Evolutionary conservation across 2,113 vertebrate species (phyloP).

Genomic region (Pollachius pollachius): DNA sequence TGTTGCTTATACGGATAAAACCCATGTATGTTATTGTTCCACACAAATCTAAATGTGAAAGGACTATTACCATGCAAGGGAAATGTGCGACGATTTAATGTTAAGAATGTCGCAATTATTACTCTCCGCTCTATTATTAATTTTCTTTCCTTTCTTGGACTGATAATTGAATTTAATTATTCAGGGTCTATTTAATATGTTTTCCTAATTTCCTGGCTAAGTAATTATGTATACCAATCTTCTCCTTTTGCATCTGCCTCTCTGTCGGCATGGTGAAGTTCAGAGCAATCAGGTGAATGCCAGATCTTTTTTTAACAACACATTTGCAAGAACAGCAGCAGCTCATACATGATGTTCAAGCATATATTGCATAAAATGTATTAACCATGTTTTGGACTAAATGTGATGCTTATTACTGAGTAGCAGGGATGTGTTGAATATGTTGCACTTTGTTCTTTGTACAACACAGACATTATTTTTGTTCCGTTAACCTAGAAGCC

Average conservation of each 20-base stretch:
- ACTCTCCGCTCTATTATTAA: conserved; percentile 63
- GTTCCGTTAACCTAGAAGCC: no score
- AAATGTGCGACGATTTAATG: conserved; percentile 58
- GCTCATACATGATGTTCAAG: background rate
- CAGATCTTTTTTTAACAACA: background rate
- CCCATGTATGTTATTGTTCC: no score
- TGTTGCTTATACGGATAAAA: no score
- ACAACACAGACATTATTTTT: no score
- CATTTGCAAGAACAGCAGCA: background rate
- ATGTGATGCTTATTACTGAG: no score
- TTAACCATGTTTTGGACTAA: background rate
- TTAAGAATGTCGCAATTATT: conserved; percentile 61
- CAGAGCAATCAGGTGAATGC: background rate
- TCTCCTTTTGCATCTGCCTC: conserved; percentile 35
- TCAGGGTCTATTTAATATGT: conserved; percentile 64
- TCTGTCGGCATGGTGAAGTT: conserved; percentile 22
- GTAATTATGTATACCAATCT: conserved; percentile 56
- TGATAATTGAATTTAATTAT: conserved; percentile 76
- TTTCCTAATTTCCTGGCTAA: conserved; percentile 65
- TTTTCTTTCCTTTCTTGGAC: conserved; percentile 38
- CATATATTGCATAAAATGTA: background rate
- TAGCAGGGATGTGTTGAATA: no score
- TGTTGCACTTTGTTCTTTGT: no score
- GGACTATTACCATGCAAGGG: conserved; percentile 11
- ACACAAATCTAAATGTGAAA: no score